phyloP scores from a whole-genome alignment of 2,888 invertebrate species.

The Cantharis rufa region DNA sequence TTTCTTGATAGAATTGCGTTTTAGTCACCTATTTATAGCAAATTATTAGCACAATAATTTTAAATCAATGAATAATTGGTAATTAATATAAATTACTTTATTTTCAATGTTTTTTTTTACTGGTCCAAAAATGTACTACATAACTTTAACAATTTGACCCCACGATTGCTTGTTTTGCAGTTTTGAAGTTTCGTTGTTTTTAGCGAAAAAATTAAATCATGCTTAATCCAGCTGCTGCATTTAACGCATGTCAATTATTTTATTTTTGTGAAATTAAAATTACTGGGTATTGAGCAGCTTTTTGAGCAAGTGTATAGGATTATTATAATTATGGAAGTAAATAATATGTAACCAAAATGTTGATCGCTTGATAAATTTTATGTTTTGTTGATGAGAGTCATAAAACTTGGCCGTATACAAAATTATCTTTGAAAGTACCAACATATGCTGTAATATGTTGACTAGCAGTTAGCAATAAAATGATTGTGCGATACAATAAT shows the following conservation, averaged over 20 bases:
- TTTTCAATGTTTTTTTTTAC: too few relatives aligned
- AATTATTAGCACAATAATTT: not conserved
- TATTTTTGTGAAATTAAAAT: not conserved
- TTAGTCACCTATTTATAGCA: conserved; percentile 6
- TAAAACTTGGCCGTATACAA: not conserved
- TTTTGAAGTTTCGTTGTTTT: not conserved
- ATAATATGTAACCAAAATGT: not conserved
- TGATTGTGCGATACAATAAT: not conserved
- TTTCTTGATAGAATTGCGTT: conserved; percentile 15
- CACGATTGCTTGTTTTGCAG: not conserved
- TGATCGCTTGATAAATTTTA: not conserved
- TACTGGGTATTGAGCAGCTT: not conserved
- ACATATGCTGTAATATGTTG: not conserved
- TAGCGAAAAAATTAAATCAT: not conserved
- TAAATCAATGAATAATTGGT: not conserved
- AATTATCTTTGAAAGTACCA: not conserved
- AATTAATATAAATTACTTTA: not conserved
- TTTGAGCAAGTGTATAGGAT: not conserved
- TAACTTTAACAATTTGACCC: not conserved
- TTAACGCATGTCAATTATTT: not conserved
- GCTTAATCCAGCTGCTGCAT: not conserved
- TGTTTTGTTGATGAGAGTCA: not conserved
- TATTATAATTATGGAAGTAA: not conserved
- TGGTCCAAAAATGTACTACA: too few relatives aligned
- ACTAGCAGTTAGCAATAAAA: not conserved